A percentile compares a stretch with the other conserved stretches of the same genome.
Conservation (phyloP, 2,797 vertebrate species). For the Microctenopoma steveboyesi region DNA sequence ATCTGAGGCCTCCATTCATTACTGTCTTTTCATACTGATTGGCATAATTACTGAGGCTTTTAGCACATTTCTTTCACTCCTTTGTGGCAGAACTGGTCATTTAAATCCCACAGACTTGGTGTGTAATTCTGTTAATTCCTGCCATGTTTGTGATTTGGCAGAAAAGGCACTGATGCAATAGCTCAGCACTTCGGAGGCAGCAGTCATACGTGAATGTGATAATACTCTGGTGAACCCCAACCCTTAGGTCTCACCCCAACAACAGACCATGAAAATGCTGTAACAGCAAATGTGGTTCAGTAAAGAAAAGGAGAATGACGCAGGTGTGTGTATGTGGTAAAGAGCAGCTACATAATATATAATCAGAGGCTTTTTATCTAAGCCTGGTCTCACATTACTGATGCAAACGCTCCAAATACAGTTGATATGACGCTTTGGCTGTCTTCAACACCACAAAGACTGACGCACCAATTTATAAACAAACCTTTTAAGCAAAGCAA, state of each 20-base stretch:
- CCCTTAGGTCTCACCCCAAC: slow-evolving; percentile 55
- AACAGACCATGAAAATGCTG: slow-evolving; percentile 59
- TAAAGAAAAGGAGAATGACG: slow-evolving; percentile 65
- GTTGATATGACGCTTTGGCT: slow-evolving; percentile 14
- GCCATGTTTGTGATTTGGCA: slow-evolving; percentile 53
- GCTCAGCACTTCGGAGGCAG: slow-evolving; percentile 53
- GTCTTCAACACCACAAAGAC: slow-evolving; percentile 7
- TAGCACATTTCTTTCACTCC: slow-evolving; percentile 30
- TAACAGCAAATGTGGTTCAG: slow-evolving; percentile 65
- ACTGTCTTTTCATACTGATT: slow-evolving; percentile 37
- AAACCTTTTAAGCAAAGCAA: slow-evolving; percentile 17
- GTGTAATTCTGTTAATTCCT: slow-evolving; percentile 52
- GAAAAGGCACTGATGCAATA: slow-evolving; percentile 64
- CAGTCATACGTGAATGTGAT: slow-evolving; percentile 56
- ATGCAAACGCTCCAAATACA: slow-evolving; percentile 39
- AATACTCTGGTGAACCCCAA: slow-evolving; percentile 66
- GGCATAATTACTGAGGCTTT: slow-evolving; percentile 46
- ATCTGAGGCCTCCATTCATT: slow-evolving; percentile 27
- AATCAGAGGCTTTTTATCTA: slow-evolving; percentile 55
- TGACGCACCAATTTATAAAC: slow-evolving; percentile 11
- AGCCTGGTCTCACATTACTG: slow-evolving; percentile 43
- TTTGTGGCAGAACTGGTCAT: slow-evolving; percentile 54
- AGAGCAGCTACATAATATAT: slow-evolving; percentile 53
- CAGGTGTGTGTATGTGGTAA: slow-evolving; percentile 55
- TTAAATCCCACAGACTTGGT: slow-evolving; percentile 65